Conservation (phyloP, 2,113 vertebrate species). For the Zosterops hypoxanthus region DNA sequence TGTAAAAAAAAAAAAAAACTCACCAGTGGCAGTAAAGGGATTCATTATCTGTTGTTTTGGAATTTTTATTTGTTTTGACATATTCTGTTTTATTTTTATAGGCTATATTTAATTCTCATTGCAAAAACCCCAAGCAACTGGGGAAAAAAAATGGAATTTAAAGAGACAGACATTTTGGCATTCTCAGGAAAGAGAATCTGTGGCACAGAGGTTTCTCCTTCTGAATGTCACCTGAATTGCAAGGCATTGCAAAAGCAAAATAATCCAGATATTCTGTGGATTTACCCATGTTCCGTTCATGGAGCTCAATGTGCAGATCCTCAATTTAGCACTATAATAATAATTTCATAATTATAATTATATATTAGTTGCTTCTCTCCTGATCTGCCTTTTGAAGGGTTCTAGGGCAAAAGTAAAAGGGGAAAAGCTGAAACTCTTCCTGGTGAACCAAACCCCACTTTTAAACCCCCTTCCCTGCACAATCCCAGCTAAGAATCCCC, state of each 20-base stretch:
- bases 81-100: constrained; percentile 31
- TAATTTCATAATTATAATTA: too few species aligned
- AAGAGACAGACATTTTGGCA: neutral
- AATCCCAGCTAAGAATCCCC: neutral
- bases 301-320: neutral
- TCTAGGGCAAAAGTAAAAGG: neutral
- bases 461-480: neutral
- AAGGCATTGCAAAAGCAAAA: neutral
- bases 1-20: too few species aligned
- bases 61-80: neutral
- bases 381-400: neutral
- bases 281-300: neutral
- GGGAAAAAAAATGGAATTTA: neutral
- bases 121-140: neutral
- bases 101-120: constrained; percentile 39
- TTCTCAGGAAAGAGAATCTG: neutral
- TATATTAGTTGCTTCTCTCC: neutral
- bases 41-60: neutral
- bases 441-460: neutral
- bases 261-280: neutral
- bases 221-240: neutral
- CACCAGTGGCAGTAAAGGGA: neutral
- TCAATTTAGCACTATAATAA: neutral
- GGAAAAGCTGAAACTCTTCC: neutral
- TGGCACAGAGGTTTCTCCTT: neutral